Evolutionary conservation across 2,113 vertebrate genomes (phyloP).

Genomic region (Alethe castanea): DNA sequence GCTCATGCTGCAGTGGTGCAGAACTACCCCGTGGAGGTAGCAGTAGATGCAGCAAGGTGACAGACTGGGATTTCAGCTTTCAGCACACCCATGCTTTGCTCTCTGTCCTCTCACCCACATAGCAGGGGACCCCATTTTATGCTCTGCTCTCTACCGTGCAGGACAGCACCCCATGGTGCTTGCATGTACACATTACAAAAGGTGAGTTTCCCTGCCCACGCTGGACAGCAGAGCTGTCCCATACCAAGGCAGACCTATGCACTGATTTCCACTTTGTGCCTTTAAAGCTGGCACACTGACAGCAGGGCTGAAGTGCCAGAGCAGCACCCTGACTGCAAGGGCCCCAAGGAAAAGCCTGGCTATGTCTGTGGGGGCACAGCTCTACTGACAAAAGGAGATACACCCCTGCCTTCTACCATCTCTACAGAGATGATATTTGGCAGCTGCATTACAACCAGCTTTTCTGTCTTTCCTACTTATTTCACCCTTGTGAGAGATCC

Average conservation of each 20-base stretch:
- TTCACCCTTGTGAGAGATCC: neutral
- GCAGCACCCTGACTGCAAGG: neutral
- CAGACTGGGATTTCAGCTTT: neutral
- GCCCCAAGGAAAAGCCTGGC: neutral
- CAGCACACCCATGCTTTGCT: neutral
- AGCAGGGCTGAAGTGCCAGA: neutral
- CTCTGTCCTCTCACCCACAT: neutral
- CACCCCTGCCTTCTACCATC: neutral
- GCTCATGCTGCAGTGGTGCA: neutral
- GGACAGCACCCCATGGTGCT: neutral
- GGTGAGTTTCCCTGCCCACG: neutral
- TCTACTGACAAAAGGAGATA: neutral
- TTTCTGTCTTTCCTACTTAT: neutral
- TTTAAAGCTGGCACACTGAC: neutral
- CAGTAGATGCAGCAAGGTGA: neutral
- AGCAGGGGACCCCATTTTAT: neutral
- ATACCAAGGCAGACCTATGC: neutral
- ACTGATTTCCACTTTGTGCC: neutral
- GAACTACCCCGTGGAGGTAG: accelerated
- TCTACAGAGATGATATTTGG: neutral
- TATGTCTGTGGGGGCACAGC: neutral
- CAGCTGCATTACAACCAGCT: neutral
- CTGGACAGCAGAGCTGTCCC: neutral
- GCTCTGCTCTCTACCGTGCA: neutral
- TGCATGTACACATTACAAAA: neutral